Conservation (phyloP, 1,140 invertebrate genomes). For the Drosophila navojoa region DNA sequence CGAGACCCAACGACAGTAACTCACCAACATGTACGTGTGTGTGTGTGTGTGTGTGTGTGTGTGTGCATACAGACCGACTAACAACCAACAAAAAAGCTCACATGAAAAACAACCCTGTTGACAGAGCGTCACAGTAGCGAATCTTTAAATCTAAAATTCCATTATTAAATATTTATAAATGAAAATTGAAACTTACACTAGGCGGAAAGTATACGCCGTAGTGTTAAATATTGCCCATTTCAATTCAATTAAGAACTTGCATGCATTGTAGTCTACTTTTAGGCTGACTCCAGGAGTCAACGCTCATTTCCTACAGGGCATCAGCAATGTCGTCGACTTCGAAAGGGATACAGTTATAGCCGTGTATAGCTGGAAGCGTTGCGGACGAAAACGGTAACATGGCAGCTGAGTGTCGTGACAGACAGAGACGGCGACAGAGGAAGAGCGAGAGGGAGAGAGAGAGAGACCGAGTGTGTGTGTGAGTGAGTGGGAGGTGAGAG, state of each 20-base stretch:
- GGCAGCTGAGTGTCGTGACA: conserved; percentile 54
- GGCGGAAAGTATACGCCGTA: neutral
- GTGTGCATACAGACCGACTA: conserved; percentile 16
- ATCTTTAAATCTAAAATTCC: conserved; percentile 1
- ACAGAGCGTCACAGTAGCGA: conserved; percentile 11
- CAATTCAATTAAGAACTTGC: neutral
- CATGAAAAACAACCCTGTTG: conserved; percentile 25
- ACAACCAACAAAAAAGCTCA: conserved; percentile 15
- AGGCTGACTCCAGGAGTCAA: conserved; percentile 48
- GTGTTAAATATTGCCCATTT: neutral
- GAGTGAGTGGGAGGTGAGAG: neutral
- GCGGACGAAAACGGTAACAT: conserved; percentile 58
- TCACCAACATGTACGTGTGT: conserved; percentile 35
- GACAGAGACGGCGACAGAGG: neutral
- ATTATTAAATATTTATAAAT: neutral
- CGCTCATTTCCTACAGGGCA: conserved; percentile 62
- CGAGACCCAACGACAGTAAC: conserved; percentile 45
- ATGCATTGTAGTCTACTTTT: conserved; percentile 56
- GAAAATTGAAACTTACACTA: neutral
- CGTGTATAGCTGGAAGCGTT: conserved; percentile 56
- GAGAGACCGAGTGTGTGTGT: neutral
- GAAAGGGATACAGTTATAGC: conserved; percentile 76
- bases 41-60: conserved; percentile 21
- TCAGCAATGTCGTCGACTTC: conserved; percentile 51
- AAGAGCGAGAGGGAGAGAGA: neutral